Base-by-base conservation (phyloP, 35 echinoderm and acorn worm species). In the Anneissia japonica region DNA sequence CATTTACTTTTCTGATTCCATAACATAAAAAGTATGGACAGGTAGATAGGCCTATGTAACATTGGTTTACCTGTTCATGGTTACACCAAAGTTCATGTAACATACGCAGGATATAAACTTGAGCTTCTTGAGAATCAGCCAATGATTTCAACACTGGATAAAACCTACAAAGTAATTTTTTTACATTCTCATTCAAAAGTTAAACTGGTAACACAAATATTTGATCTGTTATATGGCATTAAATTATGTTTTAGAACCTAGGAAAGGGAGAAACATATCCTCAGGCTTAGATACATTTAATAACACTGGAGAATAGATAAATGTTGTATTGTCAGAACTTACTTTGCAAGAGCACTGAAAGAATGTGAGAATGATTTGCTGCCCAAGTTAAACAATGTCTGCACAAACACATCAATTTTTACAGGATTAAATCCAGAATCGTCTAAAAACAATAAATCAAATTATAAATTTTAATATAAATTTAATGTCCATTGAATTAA, bases 341-440 rank as follows among this genome's bases (percentile, higher is more conserved):
- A 98, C 95, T 98, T 98, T 37, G 95, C 95, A 46, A 98, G 92
- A 28, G 95, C 95, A 91, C 95, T 94, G 85, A 98, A 98, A 33
- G 95, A 94, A 87, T 98, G 95, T 79, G 92, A 94, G 89, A 98
- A 98, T 33, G 95, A 98, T 46, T 98, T 98, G 37, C 86, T 87
- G 74, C 95, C 95, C 78, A 98, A 73, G 86, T 88, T 80, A 12
- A 98, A 89, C 23, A 98, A 45, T 30, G 88, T 93, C 74, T 91
- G 92, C 14, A 93, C 92, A 89, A 98, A 98, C 39, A 98, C 88
- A 83, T 98, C 95, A 84, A 98, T 98, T 89, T 86, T 91, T 73
- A 98, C 43, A 31, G 92, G 89, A 75, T 91, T 93, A 46, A 88
- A 83, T 39, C 84, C 87, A 1, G 86, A 81, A 46, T 98, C 95